Percentiles rank a stretch among this genome's conserved stretches.
These are phyloP conservation scores for Halcyon smyrnensis DNA, from an alignment of 2,797 vertebrate species.

Conservation along the genomic window DNA sequence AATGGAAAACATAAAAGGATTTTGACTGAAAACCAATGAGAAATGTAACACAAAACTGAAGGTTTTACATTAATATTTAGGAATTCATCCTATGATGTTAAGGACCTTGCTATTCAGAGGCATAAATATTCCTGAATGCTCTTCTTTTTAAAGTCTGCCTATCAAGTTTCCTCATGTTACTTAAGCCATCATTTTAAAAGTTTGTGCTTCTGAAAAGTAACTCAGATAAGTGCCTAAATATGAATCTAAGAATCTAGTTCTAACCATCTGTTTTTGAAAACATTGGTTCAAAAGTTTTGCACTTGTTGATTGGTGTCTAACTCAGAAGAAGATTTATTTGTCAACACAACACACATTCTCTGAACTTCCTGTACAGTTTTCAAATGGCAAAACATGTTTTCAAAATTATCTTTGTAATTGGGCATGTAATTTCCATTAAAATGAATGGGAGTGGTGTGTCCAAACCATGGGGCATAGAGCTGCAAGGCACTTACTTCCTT, in stretches of 20 bases:
- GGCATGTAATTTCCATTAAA: constrained; percentile 36
- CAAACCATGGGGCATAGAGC: background rate
- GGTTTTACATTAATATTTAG: constrained; percentile 32
- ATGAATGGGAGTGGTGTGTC: background rate
- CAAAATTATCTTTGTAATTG: constrained; percentile 29
- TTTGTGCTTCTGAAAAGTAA: background rate
- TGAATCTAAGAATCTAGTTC: background rate
- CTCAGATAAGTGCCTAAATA: background rate
- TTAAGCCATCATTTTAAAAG: background rate
- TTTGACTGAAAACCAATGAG: background rate
- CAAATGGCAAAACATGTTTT: constrained; percentile 36
- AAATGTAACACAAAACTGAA: background rate
- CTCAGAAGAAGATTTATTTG: constrained; percentile 35
- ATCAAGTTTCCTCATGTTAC: background rate
- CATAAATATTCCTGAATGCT: background rate
- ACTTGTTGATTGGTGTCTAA: constrained; percentile 22
- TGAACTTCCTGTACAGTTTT: constrained; percentile 23
- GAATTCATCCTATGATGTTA: background rate
- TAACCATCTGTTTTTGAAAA: constrained; percentile 39
- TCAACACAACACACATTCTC: constrained; percentile 7
- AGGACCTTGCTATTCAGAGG: background rate
- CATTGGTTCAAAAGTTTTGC: background rate
- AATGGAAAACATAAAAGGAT: background rate
- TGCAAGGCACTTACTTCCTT: constrained; percentile 1
- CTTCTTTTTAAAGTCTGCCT: background rate